Evolutionary conservation across 2,888 invertebrate genomes (phyloP), one percentile per base, ranked within the genome.

Genomic region (Andrena flavipes): DNA sequence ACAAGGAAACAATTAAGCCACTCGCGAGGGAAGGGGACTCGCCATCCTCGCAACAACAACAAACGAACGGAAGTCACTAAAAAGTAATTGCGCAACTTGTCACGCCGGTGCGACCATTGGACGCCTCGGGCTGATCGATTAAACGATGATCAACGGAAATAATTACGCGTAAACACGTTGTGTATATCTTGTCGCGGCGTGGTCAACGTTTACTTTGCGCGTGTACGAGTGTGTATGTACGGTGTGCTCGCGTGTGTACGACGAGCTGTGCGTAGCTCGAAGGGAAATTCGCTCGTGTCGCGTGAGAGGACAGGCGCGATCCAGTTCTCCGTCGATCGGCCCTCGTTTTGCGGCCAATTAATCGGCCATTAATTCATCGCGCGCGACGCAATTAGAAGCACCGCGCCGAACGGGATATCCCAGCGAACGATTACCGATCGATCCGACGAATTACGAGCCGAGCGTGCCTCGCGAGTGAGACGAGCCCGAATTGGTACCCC

Each of bases 101-200:
- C 13, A 6, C 10, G 13, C n/a, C 23, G 10, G 59, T 64, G 60
- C 48, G 56, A 72, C 35, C 30, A 48, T 20, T 23, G 10, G 54
- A 10, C 6, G 13, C 33, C 42, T 54, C 49, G 35, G 20, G 26
- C 29, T 60, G 51, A 79, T 70, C 72, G 71, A 80, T 70, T 69
- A 51, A 85, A 85, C 78, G 86, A 88, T 85, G 80, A 90, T 88
- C 82, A 88, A 89, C 87, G 85, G 84, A 89, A 91, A 88, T 81
- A 89, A 89, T 91, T 88, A 76, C 29, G 33, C 54, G n/a, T 64
- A 77, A 83, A 59, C 78, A 54, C 59, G 56, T 10, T 56, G 8
- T 56, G 16, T 51, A 65, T 80, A 89, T 90, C 89, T 89, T 74
- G 67, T 89, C 84, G 87, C 73, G 84, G 82, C 86, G 87, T 90